Conservation (phyloP, 2,888 invertebrate species). For the Encarsia formosa region DNA sequence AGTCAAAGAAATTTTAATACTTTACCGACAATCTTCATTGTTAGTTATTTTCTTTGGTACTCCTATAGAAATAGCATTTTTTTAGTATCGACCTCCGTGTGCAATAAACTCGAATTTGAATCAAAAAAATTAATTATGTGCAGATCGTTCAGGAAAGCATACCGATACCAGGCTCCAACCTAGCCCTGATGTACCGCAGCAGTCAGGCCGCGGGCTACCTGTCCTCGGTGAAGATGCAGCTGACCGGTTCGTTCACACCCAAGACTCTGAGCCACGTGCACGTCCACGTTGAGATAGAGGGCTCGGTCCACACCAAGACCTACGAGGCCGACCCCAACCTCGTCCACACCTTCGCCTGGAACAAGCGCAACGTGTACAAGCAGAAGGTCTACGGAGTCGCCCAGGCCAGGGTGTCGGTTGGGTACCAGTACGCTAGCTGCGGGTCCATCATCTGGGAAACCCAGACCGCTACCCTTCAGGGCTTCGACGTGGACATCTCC, state of each 20-base stretch:
- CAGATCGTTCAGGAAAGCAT: conserved; percentile 96
- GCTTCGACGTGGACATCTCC: conserved; percentile 94
- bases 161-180: conserved; percentile 86
- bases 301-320: conserved; percentile 83
- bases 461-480: conserved; percentile 88
- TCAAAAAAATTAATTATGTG: no score
- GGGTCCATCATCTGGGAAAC: conserved; percentile 90
- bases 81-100: no score
- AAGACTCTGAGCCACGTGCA: conserved; percentile 81
- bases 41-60: no score
- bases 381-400: conserved; percentile 90
- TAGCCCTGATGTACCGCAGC: conserved; percentile 92
- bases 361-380: conserved; percentile 94
- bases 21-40: no score
- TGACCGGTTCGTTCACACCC: conserved; percentile 78
- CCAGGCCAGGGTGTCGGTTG: conserved; percentile 83
- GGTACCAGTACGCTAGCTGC: conserved; percentile 91
- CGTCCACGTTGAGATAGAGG: conserved; percentile 89
- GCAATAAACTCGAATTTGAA: no score
- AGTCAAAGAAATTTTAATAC: no score
- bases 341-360: conserved; percentile 96
- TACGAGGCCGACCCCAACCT: conserved; percentile 96
- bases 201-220: conserved; percentile 92
- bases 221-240: conserved; percentile 85
- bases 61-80: no score